Percentiles rank a stretch among this genome's conserved stretches.
phyloP scores from a whole-genome alignment of 2,888 invertebrate genomes.

The Cecidostiba fungosa region DNA sequence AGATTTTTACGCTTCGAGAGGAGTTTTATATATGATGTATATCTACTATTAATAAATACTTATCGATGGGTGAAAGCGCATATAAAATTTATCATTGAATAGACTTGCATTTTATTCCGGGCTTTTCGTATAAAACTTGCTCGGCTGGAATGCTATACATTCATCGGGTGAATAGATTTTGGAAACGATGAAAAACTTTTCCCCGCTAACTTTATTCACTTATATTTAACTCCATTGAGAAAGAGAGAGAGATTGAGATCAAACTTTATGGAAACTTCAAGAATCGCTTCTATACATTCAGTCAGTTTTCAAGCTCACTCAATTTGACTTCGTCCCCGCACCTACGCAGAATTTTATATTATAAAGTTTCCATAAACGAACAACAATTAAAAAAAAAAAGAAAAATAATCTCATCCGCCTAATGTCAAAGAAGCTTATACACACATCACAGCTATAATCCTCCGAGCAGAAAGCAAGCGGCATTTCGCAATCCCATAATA shows the following conservation, averaged over 20 bases:
- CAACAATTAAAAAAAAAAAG: no score
- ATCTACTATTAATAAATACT: no score
- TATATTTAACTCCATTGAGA: background rate
- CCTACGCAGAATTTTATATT: background rate
- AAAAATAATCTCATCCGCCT: background rate
- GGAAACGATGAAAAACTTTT: background rate
- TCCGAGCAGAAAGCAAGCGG: background rate
- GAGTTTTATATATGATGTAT: no score
- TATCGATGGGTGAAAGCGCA: no score
- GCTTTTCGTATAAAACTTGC: background rate
- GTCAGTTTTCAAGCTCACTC: background rate
- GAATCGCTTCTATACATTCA: background rate
- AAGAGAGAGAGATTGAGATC: background rate
- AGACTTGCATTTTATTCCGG: background rate
- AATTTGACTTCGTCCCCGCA: background rate
- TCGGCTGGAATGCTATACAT: background rate
- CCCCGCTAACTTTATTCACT: background rate
- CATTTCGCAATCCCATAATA: conserved; percentile 24
- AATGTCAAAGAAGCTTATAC: no score
- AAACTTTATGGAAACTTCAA: background rate
- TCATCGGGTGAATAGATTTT: background rate
- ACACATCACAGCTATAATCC: no score
- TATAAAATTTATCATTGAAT: background rate
- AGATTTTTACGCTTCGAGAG: no score
- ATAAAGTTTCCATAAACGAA: background rate